Base-by-base conservation (phyloP, 1,140 invertebrate genomes). In the Drosophila sechellia region DNA sequence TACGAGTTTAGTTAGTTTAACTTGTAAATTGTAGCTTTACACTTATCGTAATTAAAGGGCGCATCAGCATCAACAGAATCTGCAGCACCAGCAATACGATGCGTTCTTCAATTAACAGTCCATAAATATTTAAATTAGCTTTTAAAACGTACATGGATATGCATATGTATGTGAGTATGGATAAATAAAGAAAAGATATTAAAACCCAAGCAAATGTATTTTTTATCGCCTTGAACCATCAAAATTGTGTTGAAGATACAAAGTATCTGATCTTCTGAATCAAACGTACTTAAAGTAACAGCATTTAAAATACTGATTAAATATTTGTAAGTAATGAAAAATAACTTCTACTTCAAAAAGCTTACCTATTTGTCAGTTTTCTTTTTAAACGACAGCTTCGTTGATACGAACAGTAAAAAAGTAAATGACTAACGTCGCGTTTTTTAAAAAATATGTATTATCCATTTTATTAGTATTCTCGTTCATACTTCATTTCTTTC, bases 1-100 rank as follows among this genome's bases (percentile, higher is more conserved):
- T 86, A 87, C 73, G 75, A 78, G 52, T 70, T 71, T 77, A 77
- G 83, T 89, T 89, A 89, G 85, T 84, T 85, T 89, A 89, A 90
- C 84, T 89, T 89, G 84, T 89, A 89, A 89, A 89, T 89, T 90
- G 77, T 89, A 89, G 84, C 85, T 89, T 89, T 89, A 89, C 79
- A 79, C 72, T 55, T 73, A 77, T 50, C 71, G 43, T 86, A 87
- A 89, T 86, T 89, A 69, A 79, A 61, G 54, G 77, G 63, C 83
- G 79, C 63, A 48, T 71, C 65, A 39, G 13, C 31, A 52, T 22
- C 39, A 48, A 25, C 42, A 42, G 39, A 37, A 43, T 22, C 31
- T 31, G 25, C 52, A 71, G 68, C 72, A 69, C 45, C 78, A 68
- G 43, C 69, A 75, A 42, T 40, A 55, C 17, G 73, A 61, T 59